Conservation (phyloP, 2,888 invertebrate genomes). For the Tachystola acroxantha region DNA sequence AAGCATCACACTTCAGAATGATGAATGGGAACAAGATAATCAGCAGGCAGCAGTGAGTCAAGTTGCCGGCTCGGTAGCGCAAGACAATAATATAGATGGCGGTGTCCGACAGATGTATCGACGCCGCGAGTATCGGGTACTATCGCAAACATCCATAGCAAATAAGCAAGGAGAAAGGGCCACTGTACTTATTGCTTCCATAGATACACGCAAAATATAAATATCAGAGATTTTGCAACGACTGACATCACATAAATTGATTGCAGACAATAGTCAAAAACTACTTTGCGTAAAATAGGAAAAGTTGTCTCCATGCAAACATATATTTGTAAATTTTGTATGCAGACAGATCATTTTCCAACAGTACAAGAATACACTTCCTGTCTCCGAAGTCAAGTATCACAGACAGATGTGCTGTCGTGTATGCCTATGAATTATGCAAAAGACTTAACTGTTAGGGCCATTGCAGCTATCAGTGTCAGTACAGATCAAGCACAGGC, state of each 20-base stretch:
- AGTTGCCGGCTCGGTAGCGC: constrained; percentile 26
- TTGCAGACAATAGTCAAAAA: too few relatives aligned
- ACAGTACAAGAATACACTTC: constrained; percentile 38
- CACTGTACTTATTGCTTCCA: background rate
- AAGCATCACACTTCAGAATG: constrained; percentile 35
- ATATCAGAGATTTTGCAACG: too few relatives aligned
- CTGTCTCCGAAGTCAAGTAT: constrained; percentile 45
- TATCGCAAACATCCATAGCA: constrained; percentile 12
- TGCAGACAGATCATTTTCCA: constrained; percentile 24
- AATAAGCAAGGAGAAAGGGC: background rate
- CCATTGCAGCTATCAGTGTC: constrained; percentile 2
- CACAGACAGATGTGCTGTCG: constrained; percentile 30
- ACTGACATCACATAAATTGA: too few relatives aligned
- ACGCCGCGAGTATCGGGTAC: constrained; percentile 11
- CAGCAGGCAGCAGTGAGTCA: constrained; percentile 28
- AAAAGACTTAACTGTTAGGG: constrained; percentile 12
- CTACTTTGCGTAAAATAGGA: too few relatives aligned
- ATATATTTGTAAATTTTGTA: too few relatives aligned
- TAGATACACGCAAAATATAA: too few relatives aligned
- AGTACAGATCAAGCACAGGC: background rate
- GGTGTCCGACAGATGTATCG: constrained; percentile 10
- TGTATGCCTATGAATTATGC: constrained; percentile 28
- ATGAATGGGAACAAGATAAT: constrained; percentile 38
- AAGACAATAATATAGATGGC: constrained; percentile 22
- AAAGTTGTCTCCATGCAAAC: too few relatives aligned